Evolutionary conservation across 2,888 invertebrate genomes (phyloP), one percentile per base, ranked within the genome.

Genomic region (Norana najaformis): DNA sequence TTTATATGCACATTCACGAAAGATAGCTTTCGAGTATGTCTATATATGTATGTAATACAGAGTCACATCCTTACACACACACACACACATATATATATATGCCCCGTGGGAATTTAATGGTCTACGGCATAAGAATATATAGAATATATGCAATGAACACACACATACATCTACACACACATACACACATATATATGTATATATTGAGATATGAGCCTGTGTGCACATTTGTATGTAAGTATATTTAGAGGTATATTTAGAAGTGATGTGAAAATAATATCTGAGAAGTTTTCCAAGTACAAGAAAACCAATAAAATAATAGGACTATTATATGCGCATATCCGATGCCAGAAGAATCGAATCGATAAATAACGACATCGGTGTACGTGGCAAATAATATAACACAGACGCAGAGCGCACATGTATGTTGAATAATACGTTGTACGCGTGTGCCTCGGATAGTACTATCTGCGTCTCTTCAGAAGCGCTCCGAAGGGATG

Each of bases 391-490:
- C 69, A 30, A 11, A 69, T 23, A 47, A 23, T 11, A n/a, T 69
- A 47, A 3, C 11, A 6, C 23, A 47, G 20, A 23, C 47, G 13
- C 13, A 18, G 47, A 5, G n/a, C n/a, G n/a, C n/a, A n/a, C n/a
- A n/a, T n/a, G n/a, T n/a, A n/a, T n/a, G n/a, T n/a, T n/a, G n/a
- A n/a, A n/a, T n/a, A n/a, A n/a, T n/a, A n/a, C n/a, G n/a, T n/a
- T 30, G 5, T 69, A 8, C 11, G 69, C n/a, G 16, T 69, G n/a
- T 69, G n/a, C n/a, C n/a, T 69, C 16, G 69, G 69, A 69, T 69
- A 69, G n/a, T 69, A 69, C 69, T 69, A 69, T 69, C 69, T 69
- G 69, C 69, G n/a, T 69, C 69, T 69, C 16, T n/a, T 69, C 69
- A 69, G 69, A 69, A 8, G 69, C 30, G 69, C n/a, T 69, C 69